These are phyloP conservation scores for Oophaga sylvatica DNA, from an alignment of 2,797 vertebrate genomes.

Conservation along the genomic window DNA sequence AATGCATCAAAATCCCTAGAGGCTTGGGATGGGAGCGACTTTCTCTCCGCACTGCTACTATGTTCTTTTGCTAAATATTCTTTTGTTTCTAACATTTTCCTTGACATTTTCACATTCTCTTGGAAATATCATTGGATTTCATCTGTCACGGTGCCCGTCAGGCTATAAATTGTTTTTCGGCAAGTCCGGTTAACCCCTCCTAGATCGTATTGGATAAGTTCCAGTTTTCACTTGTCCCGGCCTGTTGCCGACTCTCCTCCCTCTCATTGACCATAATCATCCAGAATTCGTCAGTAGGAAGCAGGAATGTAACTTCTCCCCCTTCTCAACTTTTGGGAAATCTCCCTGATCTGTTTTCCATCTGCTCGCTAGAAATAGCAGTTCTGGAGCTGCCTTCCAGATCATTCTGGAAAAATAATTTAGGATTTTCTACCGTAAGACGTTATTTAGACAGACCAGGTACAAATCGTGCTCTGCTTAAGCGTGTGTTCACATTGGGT, in stretches of 20 bases:
- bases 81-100: neutral
- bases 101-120: conserved; percentile 17
- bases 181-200: neutral
- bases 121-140: conserved; percentile 10
- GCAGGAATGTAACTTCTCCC: neutral
- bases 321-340: neutral
- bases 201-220: neutral
- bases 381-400: neutral
- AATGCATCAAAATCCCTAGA: neutral
- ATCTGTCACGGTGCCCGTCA: neutral
- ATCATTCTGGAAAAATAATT: neutral
- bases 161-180: neutral
- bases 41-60: neutral
- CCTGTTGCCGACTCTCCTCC: neutral
- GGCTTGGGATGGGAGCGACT: neutral
- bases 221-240: neutral
- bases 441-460: neutral
- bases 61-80: neutral
- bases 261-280: neutral
- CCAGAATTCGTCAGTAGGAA: conserved; percentile 11
- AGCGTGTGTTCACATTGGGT: too few relatives aligned
- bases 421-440: neutral
- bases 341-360: conserved; percentile 32
- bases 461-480: neutral
- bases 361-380: conserved; percentile 5